Evolutionary conservation across 1,140 invertebrate genomes (phyloP).

Genomic region (Andrena cerasifolii): DNA sequence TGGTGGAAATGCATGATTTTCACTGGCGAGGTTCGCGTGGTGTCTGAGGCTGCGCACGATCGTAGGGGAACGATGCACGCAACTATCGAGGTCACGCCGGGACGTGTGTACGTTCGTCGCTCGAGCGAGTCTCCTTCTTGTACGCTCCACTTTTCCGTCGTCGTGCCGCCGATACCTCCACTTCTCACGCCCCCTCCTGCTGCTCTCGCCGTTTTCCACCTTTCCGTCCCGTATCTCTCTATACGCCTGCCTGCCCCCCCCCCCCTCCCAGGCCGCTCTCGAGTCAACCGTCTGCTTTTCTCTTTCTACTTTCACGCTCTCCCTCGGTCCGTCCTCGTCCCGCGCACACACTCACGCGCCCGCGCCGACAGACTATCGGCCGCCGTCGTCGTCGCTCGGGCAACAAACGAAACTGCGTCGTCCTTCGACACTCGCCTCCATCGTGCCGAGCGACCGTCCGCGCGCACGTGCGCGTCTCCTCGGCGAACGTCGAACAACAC

Average conservation of each 20-base stretch:
- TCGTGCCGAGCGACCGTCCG: too few relatives aligned
- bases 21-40: conserved; percentile 43
- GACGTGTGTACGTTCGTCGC: conserved; percentile 33
- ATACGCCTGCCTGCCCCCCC: too few relatives aligned
- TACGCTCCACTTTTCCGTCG: conserved; percentile 29
- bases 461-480: conserved; percentile 23
- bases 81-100: conserved; percentile 44
- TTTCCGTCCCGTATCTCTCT: too few relatives aligned
- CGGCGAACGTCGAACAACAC: neutral
- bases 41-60: conserved; percentile 43
- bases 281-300: conserved; percentile 46
- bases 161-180: conserved; percentile 16
- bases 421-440: neutral
- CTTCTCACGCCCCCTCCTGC: conserved; percentile 13
- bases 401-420: conserved; percentile 7
- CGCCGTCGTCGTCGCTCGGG: neutral
- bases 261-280: conserved; percentile 1
- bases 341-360: neutral
- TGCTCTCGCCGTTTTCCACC: neutral
- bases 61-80: conserved; percentile 9
- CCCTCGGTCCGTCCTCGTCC: neutral
- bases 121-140: conserved; percentile 45
- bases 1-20: conserved; percentile 52
- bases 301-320: conserved; percentile 41
- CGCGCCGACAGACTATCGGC: neutral